Evolutionary conservation across 2,113 vertebrate species (phyloP).

Genomic region (Barbus barbus): DNA sequence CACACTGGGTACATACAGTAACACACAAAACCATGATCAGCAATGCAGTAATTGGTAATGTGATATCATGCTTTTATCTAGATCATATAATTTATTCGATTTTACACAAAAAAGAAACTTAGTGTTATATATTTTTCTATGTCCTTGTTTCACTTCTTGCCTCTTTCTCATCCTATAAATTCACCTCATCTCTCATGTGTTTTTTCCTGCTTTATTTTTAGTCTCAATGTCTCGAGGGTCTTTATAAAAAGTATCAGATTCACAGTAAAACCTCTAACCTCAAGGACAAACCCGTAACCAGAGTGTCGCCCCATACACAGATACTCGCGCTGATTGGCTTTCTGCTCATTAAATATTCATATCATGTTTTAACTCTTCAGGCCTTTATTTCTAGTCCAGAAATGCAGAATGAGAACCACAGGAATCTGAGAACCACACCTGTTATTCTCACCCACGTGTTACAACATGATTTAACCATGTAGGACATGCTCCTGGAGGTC

Average conservation of each 20-base stretch:
- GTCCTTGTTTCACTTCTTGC: background rate
- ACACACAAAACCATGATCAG: no score
- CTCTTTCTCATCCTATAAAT: background rate
- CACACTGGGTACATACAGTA: background rate
- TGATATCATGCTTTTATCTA: background rate
- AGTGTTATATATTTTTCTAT: background rate
- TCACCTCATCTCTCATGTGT: background rate
- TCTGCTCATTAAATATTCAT: conserved; percentile 17
- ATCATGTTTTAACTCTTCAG: conserved; percentile 1
- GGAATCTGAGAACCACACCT: no score
- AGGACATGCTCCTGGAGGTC: background rate
- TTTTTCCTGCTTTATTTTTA: background rate
- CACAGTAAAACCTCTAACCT: conserved; percentile 15
- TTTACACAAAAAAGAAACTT: background rate
- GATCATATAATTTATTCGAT: background rate
- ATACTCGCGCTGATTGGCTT: background rate
- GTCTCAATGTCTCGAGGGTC: background rate
- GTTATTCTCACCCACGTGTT: background rate
- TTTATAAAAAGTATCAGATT: conserved; percentile 30
- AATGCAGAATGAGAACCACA: background rate
- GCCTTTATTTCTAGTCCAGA: background rate
- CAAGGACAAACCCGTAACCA: conserved; percentile 31
- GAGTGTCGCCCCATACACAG: background rate
- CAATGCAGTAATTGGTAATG: background rate
- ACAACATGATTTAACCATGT: background rate